Evolutionary conservation across 2,888 invertebrate species (phyloP), one percentile per base, ranked within the genome.

Genomic region (Andrena bicolor): DNA sequence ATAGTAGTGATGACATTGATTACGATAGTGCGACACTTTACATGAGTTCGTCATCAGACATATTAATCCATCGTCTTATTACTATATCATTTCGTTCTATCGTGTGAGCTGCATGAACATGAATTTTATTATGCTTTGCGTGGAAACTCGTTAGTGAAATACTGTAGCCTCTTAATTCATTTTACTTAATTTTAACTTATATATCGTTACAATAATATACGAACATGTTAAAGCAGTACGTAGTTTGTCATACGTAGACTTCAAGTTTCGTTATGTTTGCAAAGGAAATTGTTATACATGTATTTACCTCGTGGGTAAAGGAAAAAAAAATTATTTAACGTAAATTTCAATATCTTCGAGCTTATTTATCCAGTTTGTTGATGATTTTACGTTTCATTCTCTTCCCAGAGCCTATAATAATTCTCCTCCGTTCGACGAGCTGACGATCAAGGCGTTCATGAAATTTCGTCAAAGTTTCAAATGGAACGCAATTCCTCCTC

Each of bases 1-100:
- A 86, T 73, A 82, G 85, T 75, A 84, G 84, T 85, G 86, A 85
- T 86, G 83, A 83, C 82, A 86, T 83, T 88, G 87, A 86, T 89
- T 88, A 88, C 87, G 80, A 86, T 82, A 82, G 85, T 88, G 84
- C 86, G 82, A 80, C 80, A 85, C 63, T 86, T 74, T 75, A 76
- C 75, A 84, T 80, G 79, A 82, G 78, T 74, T 77, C 79, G 73
- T 56, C 76, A 60, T 81, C 84, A 88, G 84, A 87, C 88, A 87
- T 83, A 84, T 81, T 87, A 61, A 84, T 88, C 87, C 86, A 73
- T 83, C 76, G 76, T 79, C 71, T 65, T 63, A 53, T 76, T 23
- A 48, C 26, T 30, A 28, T n/a, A 20, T 41, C 7, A 8, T 7
- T 60, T 41, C 2, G 7, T 72, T 28, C 32, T 10, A 26, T 10